Conservation (phyloP, 2,113 vertebrate genomes). For the Paraplagusia blochii region DNA sequence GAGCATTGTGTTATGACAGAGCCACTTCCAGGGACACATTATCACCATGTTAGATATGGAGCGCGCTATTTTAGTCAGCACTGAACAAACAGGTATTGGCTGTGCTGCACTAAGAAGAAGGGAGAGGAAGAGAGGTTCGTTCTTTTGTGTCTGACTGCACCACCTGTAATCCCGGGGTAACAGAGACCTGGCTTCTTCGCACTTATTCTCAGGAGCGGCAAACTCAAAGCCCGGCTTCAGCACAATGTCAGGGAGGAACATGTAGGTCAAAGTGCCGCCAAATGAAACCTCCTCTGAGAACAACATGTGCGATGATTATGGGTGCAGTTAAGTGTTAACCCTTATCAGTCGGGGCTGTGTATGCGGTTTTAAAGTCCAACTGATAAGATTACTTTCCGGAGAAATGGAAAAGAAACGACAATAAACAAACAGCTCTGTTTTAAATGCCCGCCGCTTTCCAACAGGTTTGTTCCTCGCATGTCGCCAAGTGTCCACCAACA, state of each 20-base stretch:
- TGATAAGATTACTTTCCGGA: conserved; percentile 61
- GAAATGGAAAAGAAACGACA: conserved; percentile 21
- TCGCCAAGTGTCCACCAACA: neutral
- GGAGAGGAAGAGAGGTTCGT: conserved; percentile 18
- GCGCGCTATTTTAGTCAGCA: conserved; percentile 46
- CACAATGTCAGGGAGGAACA: conserved; percentile 24
- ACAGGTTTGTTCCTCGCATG: conserved; percentile 9
- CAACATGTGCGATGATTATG: conserved; percentile 30
- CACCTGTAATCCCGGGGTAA: conserved; percentile 13
- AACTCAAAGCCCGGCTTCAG: conserved; percentile 20
- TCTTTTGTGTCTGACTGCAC: conserved; percentile 37
- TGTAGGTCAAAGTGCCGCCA: conserved; percentile 47
- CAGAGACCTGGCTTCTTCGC: conserved; percentile 7
- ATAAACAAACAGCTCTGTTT: conserved; percentile 52
- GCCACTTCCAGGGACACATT: conserved; percentile 59
- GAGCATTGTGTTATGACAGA: conserved; percentile 63
- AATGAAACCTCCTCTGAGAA: conserved; percentile 18
- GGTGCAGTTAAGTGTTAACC: conserved; percentile 25
- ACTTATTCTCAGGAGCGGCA: conserved; percentile 17
- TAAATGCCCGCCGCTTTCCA: conserved; percentile 16
- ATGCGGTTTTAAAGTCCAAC: conserved; percentile 61
- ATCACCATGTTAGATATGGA: conserved; percentile 70
- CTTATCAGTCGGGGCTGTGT: conserved; percentile 50
- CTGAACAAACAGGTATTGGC: conserved; percentile 48
- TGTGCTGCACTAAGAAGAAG: conserved; percentile 24